Evolutionary conservation across 1,140 invertebrate species (phyloP), one percentile per base, ranked within the genome.

Genomic region (Melitaea cinxia): DNA sequence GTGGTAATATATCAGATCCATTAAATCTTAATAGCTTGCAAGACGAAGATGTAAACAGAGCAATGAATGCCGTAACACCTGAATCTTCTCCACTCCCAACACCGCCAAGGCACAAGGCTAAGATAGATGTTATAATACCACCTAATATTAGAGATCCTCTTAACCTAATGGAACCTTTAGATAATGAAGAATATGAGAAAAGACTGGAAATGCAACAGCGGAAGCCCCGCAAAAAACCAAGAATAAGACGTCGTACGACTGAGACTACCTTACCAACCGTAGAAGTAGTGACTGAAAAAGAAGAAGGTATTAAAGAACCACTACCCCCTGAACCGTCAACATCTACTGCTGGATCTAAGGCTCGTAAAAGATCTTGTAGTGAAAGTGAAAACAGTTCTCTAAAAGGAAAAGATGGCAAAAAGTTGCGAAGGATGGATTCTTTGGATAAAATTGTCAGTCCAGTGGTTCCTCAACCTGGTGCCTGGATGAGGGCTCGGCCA

Each of bases 1-100:
- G 98, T 52, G 98, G 98, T 15, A 99, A 98, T 82, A 98, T 98
- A 71, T 95, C 95, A 69, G 98, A 99, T 92, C 98, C 98, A 0
- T 88, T 99, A 9, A 99, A 99, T 92, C 91, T 99, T 53, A 97
- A 97, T 75, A 97, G 97, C 82, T 92, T 99, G 75, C 95, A 96
- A 83, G 95, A 97, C 90, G 96, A 97, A 85, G 95, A 97, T 82
- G 94, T 97, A 6, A 96, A 96, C 67, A 93, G 95, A 75, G 94
- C 95, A 26, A 95, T 97, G 91, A 98, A 97, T 91, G 95, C 96
- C 28, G 94, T 95, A 0, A 98, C 97, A 6, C 96, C 97, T 50
- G 94, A 96, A 73, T 96, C 96, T 7, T 97, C 96, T 63, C 97
- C 97, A 1, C 82, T 97, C 35, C 96, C 96, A n/a, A 96, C 95